Percentiles rank a stretch among this genome's conserved stretches.
Evolutionary conservation across 2,888 invertebrate species (phyloP).

Genomic region (Watsonalla cultraria): DNA sequence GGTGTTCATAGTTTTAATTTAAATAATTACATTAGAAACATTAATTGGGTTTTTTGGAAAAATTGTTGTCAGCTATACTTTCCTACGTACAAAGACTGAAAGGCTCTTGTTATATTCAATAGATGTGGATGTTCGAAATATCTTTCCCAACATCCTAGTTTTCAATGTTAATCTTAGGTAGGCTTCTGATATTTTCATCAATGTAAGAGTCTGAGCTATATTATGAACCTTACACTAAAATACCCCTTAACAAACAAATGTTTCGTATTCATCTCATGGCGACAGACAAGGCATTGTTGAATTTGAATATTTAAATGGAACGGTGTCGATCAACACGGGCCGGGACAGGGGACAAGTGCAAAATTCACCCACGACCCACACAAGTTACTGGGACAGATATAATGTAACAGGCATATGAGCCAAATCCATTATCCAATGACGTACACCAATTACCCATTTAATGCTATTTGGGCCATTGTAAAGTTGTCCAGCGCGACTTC

Average conservation of each 20-base stretch:
- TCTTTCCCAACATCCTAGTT: too few relatives aligned
- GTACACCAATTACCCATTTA: slow-evolving; percentile 78
- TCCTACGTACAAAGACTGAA: background rate
- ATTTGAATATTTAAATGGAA: slow-evolving; percentile 60
- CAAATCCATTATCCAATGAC: slow-evolving; percentile 77
- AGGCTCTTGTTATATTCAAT: background rate
- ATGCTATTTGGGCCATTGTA: slow-evolving; percentile 75
- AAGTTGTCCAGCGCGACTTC: slow-evolving; percentile 57
- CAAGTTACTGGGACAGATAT: slow-evolving; percentile 53
- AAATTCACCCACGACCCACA: slow-evolving; percentile 65
- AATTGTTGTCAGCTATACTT: background rate
- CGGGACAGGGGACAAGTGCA: slow-evolving; percentile 59
- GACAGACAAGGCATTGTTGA: slow-evolving; percentile 56
- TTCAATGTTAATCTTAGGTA: too few relatives aligned
- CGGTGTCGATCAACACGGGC: slow-evolving; percentile 58
- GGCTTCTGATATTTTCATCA: background rate
- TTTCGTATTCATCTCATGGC: slow-evolving; percentile 64
- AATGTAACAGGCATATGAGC: slow-evolving; percentile 64
- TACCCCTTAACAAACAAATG: slow-evolving; percentile 28
- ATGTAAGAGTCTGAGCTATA: too few relatives aligned
- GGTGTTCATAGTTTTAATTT: background rate
- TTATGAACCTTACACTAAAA: too few relatives aligned
- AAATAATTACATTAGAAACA: background rate
- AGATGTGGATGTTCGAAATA: background rate
- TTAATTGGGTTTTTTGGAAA: background rate